Base-by-base conservation (phyloP, 2,797 vertebrate species). In the Crenichthys baileyi region DNA sequence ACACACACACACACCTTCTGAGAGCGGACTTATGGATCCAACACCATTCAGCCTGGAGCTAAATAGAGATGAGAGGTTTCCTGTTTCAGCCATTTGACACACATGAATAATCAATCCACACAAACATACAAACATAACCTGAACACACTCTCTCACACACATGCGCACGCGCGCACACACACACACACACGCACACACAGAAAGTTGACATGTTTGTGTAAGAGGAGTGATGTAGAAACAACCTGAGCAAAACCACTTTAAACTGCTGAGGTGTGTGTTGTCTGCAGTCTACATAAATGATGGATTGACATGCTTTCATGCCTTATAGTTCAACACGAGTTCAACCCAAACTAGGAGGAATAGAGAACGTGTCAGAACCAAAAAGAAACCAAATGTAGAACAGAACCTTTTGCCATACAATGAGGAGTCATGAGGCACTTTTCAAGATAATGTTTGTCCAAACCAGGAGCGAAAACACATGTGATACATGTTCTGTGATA, bases 21-120 rank as follows among this genome's bases (percentile, higher is more conserved):
- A 70, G 31, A 81, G 74, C 24, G 48, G 77, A 78, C 77, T 86
- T 83, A 82, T 84, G 80, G 73, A 75, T 76, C 18, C 51, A 74
- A 80, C 82, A 86, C 68, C 46, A 48, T 87, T 83, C 81, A 78
- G 87, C 88, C 90, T 80, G 79, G 61, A 88, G 91, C 86, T 18
- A 90, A 90, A 90, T 73, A 85, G 87, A 81, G 83, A 91, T 88
- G 89, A 91, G 87, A 90, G 82, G 82, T 81, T 90, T 88, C 85
- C 85, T 80, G 81, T 87, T 86, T 82, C 84, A 89, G 75, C 78
- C 74, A 86, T 86, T 77, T 82, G 75, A 87, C 82, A 76, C 67
- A 77, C 88, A 91, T 90, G 20, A 90, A 90, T 88, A 90, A 92
- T 87, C 60, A 31, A 87, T 75, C 26, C 51, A 36, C 22, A 68